Conservation (phyloP, 2,113 vertebrate species). For the Sturnira hondurensis region DNA sequence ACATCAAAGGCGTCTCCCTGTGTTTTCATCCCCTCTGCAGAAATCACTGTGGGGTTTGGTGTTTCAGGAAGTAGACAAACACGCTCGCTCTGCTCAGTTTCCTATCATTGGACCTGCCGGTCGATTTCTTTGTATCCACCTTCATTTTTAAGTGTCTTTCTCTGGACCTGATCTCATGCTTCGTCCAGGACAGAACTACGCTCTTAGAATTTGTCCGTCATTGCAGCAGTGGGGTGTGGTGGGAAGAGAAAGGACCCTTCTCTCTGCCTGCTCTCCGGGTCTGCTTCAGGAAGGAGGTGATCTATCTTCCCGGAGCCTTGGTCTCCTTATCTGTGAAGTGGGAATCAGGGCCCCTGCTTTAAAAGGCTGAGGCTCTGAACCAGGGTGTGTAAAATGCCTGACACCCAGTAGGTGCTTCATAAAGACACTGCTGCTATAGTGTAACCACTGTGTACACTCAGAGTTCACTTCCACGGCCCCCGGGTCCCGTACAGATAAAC, state of each 20-base stretch:
- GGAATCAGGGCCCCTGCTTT: not conserved
- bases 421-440: not conserved
- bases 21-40: not conserved
- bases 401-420: not conserved
- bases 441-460: not conserved
- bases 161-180: not conserved
- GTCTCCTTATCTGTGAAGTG: not conserved
- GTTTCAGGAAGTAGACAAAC: not conserved
- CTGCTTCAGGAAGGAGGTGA: not conserved
- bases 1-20: not conserved
- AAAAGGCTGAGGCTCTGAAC: not conserved
- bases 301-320: not conserved
- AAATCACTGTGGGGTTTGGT: not conserved
- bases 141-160: not conserved
- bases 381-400: not conserved
- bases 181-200: not conserved
- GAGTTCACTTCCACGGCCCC: fast-evolving
- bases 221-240: fast-evolving
- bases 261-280: fast-evolving
- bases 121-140: not conserved
- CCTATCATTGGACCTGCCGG: not conserved
- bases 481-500: not conserved
- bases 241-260: not conserved
- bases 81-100: no score
- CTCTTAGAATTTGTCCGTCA: not conserved